Evolutionary conservation across 2,113 vertebrate species (phyloP), one percentile per base, ranked within the genome.

Genomic region (Cyphomyrus discorhynchus): DNA sequence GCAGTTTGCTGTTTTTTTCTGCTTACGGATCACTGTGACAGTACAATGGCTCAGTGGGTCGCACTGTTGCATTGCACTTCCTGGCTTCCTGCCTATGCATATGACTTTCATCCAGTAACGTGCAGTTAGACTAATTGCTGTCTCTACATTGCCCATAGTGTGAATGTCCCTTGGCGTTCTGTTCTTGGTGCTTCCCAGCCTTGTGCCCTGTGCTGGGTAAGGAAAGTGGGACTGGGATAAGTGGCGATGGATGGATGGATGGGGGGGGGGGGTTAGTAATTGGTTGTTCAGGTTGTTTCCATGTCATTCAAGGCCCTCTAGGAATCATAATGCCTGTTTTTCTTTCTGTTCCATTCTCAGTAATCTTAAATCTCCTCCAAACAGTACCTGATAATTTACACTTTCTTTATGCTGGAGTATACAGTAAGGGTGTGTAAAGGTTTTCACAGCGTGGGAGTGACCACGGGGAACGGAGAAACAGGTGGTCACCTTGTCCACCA

Each of bases 291-390:
- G 70, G 13, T 39, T 39, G 21, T 35, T 74, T 74, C 70, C 11
- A 31, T 6, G 15, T 39, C 35, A 39, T 35, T 77, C 31, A 1
- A 77, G 15, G 70, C 70, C 70, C 2, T 5, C 13, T 35, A 21
- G 66, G 27, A 17, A 15, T 19, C 4, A 35, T 1, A 35, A 6
- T 39, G 70, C 35, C 70, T 77, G 11, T 15, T 77, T 77, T 77
- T 15, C 35, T 19, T 39, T 77, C 5, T 77, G 1, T 10, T 77
- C 35, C 35, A 15, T 13, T 35, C 70, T 39, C 27, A 17, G 70
- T 39, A 19, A 39, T 39, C 3, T n/a, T 3, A n/a, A 83, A 86
- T 91, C 90, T 17, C 31, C 39, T 92, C 90, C 90, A 92, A 90
- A 88, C 89, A 90, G 83, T 74, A 77, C 77, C 13, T 27, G 35